phyloP scores from a whole-genome alignment of 2,888 invertebrate species.

The Apamea anceps region DNA sequence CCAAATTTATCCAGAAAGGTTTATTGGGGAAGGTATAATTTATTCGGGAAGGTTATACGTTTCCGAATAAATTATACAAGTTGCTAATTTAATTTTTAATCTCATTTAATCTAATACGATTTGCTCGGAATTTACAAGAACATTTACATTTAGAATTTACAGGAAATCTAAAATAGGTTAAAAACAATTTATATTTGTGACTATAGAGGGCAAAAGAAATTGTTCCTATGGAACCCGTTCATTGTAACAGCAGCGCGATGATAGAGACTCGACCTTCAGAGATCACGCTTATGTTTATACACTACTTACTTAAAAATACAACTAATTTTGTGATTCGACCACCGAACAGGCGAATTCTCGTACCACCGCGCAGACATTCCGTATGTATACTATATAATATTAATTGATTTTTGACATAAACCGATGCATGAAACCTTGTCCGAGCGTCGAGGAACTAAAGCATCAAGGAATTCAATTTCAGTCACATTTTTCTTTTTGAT shows the following conservation, averaged over 20 bases:
- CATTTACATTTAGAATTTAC: background rate
- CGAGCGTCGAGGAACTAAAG: slow-evolving; percentile 19
- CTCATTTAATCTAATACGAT: background rate
- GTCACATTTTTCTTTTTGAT: background rate
- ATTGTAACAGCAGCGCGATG: slow-evolving; percentile 31
- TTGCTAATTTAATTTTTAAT: too few species aligned
- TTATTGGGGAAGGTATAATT: background rate
- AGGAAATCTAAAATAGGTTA: background rate
- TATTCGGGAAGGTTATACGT: slow-evolving; percentile 16
- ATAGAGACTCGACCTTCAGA: slow-evolving; percentile 39
- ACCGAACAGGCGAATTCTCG: slow-evolving; percentile 35
- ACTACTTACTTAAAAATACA: slow-evolving; percentile 53
- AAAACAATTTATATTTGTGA: slow-evolving; percentile 1
- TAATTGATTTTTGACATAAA: slow-evolving; percentile 53
- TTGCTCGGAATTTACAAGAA: slow-evolving; percentile 9
- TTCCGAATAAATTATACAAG: slow-evolving; percentile 15
- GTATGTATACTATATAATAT: slow-evolving; percentile 11
- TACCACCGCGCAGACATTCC: slow-evolving; percentile 48
- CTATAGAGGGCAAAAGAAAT: slow-evolving; percentile 1
- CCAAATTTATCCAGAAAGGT: background rate
- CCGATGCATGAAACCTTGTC: slow-evolving; percentile 21
- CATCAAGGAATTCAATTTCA: slow-evolving; percentile 20
- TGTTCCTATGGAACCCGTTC: slow-evolving; percentile 41
- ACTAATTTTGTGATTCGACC: slow-evolving; percentile 57
- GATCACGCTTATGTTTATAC: slow-evolving; percentile 42